These are phyloP conservation scores for Colistium nudipinnis DNA, from an alignment of 2,113 vertebrate species.

Conservation along the genomic window DNA sequence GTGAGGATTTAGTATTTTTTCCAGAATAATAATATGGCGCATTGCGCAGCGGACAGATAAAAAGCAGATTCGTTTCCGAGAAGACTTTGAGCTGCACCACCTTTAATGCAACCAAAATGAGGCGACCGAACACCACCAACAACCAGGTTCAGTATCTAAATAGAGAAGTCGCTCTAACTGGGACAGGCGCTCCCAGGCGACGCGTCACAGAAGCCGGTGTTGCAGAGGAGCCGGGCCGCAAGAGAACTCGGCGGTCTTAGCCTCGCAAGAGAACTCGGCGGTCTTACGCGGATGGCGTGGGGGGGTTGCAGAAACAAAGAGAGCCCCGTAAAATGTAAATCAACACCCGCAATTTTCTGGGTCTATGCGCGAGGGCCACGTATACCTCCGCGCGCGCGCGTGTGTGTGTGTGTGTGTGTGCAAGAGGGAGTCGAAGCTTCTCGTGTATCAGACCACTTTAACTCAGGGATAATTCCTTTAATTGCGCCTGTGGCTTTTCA, in stretches of 20 bases:
- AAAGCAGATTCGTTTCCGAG: constrained; percentile 38
- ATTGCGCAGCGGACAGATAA: constrained; percentile 36
- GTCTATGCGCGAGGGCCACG: neutral
- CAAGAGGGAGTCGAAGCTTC: neutral
- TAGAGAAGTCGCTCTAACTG: constrained; percentile 52
- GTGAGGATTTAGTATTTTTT: constrained; percentile 42
- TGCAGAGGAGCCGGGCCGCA: constrained; percentile 18
- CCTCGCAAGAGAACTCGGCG: constrained; percentile 31
- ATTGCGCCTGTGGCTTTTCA: constrained; percentile 34
- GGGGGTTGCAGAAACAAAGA: constrained; percentile 15
- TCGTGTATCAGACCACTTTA: constrained; percentile 29
- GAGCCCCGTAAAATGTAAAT: constrained; percentile 41
- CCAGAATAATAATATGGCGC: constrained; percentile 51
- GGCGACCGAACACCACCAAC: constrained; percentile 21
- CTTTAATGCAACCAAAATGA: constrained; percentile 1
- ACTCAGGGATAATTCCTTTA: constrained; percentile 44
- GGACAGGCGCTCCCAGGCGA: constrained; percentile 36
- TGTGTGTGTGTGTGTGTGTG: neutral
- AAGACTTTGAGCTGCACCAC: constrained; percentile 18
- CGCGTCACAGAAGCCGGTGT: constrained; percentile 14
- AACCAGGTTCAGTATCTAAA: constrained; percentile 32
- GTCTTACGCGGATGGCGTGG: constrained; percentile 4
- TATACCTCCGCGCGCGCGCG: no score
- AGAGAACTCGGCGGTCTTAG: constrained; percentile 25
- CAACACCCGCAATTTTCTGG: constrained; percentile 12